A percentile compares a stretch with the other conserved stretches of the same genome.
phyloP scores from a whole-genome alignment of 2,888 invertebrate species.

The Gymnosoma rotundatum region DNA sequence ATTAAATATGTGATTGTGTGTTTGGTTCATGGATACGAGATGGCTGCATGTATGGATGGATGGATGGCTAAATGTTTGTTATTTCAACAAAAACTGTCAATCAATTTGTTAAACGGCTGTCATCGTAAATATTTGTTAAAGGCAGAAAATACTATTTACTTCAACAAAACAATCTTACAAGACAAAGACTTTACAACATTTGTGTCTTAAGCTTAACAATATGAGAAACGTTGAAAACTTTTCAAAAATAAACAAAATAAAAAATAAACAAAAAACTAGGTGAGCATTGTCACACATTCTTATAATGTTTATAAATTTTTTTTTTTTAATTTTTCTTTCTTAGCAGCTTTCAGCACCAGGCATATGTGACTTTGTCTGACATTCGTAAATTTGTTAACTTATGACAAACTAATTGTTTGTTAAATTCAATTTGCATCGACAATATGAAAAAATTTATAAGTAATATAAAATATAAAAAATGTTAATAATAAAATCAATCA shows the following conservation, averaged over 20 bases:
- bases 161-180: constrained; percentile 29
- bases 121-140: constrained; percentile 73
- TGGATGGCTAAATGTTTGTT: constrained; percentile 56
- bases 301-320: constrained; percentile 21
- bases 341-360: not conserved
- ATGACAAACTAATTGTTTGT: constrained; percentile 66
- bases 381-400: constrained; percentile 60
- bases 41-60: constrained; percentile 31
- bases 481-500: constrained; percentile 10
- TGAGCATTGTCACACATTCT: constrained; percentile 68
- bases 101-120: constrained; percentile 72
- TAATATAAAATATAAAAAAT: not conserved
- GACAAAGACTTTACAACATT: constrained; percentile 3
- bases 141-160: constrained; percentile 63
- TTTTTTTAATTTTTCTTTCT: not conserved
- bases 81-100: constrained; percentile 70
- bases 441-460: not conserved
- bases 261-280: constrained; percentile 43
- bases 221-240: constrained; percentile 12
- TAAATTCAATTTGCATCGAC: constrained; percentile 53
- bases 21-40: not conserved
- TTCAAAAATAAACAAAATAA: constrained; percentile 11
- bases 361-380: constrained; percentile 29
- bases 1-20: constrained; percentile 7
- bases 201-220: not conserved